Conservation (phyloP, 1,140 invertebrate genomes). For the Uloborus diversus region DNA sequence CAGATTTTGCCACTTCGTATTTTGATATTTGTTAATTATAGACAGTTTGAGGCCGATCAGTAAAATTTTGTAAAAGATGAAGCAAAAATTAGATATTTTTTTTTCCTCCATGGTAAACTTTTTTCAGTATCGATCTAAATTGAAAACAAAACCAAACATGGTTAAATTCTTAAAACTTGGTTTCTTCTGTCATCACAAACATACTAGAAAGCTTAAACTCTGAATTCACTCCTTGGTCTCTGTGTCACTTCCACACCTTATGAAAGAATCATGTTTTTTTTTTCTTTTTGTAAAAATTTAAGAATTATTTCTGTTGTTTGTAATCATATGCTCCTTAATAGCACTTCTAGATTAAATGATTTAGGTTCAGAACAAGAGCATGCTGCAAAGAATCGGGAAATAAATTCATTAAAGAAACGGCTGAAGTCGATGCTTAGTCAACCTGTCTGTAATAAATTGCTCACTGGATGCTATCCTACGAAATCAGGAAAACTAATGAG, state of each 20-base stretch:
- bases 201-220: not conserved
- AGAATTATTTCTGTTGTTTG: not conserved
- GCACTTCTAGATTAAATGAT: slow-evolving; percentile 60
- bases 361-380: slow-evolving; percentile 60
- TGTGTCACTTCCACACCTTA: not conserved
- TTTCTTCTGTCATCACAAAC: not conserved
- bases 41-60: no score
- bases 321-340: not conserved
- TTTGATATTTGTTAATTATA: no score
- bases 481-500: slow-evolving; percentile 34
- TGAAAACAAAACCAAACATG: no score
- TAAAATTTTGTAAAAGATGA: no score
- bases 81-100: no score
- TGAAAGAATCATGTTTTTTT: not conserved
- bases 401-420: slow-evolving; percentile 70
- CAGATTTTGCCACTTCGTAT: no score
- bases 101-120: no score
- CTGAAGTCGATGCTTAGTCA: slow-evolving; percentile 71
- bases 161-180: not conserved
- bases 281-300: not conserved
- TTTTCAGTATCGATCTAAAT: no score
- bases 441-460: slow-evolving; percentile 74
- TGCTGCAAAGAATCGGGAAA: slow-evolving; percentile 59
- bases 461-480: slow-evolving; percentile 73
- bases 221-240: not conserved